Conservation (phyloP, 2,797 vertebrate species). For the Lycodopsis pacificus region DNA sequence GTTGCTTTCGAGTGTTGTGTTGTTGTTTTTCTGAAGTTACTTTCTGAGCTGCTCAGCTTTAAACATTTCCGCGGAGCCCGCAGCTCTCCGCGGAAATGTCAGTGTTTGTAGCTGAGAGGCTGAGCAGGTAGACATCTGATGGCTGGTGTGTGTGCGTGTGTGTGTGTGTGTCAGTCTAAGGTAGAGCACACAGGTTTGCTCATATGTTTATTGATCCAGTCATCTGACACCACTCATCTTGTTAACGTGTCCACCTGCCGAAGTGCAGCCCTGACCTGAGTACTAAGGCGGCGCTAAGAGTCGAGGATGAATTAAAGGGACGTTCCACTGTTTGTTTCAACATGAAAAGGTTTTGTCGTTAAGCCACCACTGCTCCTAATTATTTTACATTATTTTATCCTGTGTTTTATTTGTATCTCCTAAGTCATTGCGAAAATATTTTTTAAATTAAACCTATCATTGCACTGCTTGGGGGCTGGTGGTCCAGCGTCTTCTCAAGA, state of each 20-base stretch:
- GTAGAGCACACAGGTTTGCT: constrained; percentile 54
- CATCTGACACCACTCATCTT: constrained; percentile 53
- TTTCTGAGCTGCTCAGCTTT: constrained; percentile 35
- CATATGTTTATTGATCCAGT: constrained; percentile 68
- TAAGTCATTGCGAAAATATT: not conserved
- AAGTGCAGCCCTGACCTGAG: constrained; percentile 37
- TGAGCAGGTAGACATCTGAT: constrained; percentile 62
- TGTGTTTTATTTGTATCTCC: not conserved
- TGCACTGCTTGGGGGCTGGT: too few relatives aligned
- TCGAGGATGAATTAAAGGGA: not conserved
- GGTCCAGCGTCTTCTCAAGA: not conserved
- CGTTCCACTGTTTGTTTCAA: constrained; percentile 13
- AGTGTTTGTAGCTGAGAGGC: constrained; percentile 44
- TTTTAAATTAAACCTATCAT: not conserved
- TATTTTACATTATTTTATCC: not conserved
- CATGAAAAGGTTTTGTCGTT: not conserved
- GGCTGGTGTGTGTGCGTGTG: constrained; percentile 16
- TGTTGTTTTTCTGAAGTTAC: constrained; percentile 10
- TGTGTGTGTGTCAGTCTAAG: constrained; percentile 26
- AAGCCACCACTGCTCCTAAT: not conserved
- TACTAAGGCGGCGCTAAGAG: constrained; percentile 4
- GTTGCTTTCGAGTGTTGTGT: constrained; percentile 8
- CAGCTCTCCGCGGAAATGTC: constrained; percentile 13
- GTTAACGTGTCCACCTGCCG: constrained; percentile 42
- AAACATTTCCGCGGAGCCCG: constrained; percentile 32